Evolutionary conservation across 2,888 invertebrate species (phyloP), one percentile per base, ranked within the genome.

Genomic region (Harmothoe impar): DNA sequence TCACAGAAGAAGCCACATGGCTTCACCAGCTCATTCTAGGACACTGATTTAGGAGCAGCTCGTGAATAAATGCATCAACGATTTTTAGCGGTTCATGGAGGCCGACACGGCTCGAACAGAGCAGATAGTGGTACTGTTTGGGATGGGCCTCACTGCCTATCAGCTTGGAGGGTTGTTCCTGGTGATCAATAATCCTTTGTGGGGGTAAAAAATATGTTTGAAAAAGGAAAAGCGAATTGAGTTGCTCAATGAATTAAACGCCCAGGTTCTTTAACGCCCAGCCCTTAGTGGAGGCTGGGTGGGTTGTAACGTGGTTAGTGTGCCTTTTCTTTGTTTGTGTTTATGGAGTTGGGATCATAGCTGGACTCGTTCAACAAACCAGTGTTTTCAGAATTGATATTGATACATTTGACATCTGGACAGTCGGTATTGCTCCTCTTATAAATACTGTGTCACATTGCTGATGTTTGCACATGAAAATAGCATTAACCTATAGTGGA

Each of bases 181-280:
- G 15, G 31, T n/a, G 72, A 72, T 72, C 72, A 29, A 72, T 72
- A 72, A 72, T 29, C 31, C 72, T 62, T 62, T n/a, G 62, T 20
- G 62, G 62, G 43, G 43, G n/a, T n/a, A 43, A 43, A 43, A 43
- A 43, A 43, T 43, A 43, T 43, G 43, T 43, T 43, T 43, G 43
- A 43, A 62, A 62, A 62, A 62, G 12, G 1, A 62, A n/a, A 62
- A 72, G 72, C 31, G 72, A 72, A 72, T 29, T 29, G 72, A 23
- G 31, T 72, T 72, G 72, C 72, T 72, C 72, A 72, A 72, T 72
- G 72, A 72, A 72, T 72, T 72, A 72, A 29, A 62, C 29, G 25
- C 72, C 72, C 72, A 29, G 72, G 29, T 72, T 72, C 72, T 72
- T 72, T 62, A n/a, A 25, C 31, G 29, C 25, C 72, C 5, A 72